Evolutionary conservation across 2,888 invertebrate species (phyloP).

Genomic region (Drosophila ustulata): DNA sequence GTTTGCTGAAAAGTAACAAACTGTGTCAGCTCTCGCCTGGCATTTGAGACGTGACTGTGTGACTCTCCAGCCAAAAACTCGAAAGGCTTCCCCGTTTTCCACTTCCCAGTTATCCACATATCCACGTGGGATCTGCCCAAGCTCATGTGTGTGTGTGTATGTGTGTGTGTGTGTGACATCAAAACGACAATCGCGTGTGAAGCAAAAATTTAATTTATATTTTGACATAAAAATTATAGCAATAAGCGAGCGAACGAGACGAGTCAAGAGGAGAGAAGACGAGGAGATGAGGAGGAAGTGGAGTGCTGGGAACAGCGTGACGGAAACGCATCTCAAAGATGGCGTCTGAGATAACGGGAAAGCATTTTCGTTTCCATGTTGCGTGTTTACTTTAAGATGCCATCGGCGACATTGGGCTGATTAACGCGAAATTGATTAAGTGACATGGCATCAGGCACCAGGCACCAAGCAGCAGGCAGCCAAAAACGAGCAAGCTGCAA

Average conservation of each 20-base stretch:
- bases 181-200: slow-evolving; percentile 82
- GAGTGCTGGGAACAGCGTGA: slow-evolving; percentile 42
- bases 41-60: slow-evolving; percentile 79
- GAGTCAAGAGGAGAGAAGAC: neutral
- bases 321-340: slow-evolving; percentile 64
- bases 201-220: slow-evolving; percentile 80
- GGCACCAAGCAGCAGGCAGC: slow-evolving; percentile 25
- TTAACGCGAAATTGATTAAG: slow-evolving; percentile 81
- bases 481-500: neutral
- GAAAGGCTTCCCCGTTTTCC: slow-evolving; percentile 40
- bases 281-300: neutral
- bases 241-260: slow-evolving; percentile 60
- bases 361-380: slow-evolving; percentile 45
- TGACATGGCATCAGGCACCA: slow-evolving; percentile 57
- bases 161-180: slow-evolving; percentile 69
- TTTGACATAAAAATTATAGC: slow-evolving; percentile 81
- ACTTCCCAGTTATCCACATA: slow-evolving; percentile 29
- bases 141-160: slow-evolving; percentile 38
- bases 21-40: slow-evolving; percentile 79
- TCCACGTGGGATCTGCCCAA: slow-evolving; percentile 10
- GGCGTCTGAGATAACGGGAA: slow-evolving; percentile 53
- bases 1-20: slow-evolving; percentile 79
- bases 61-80: slow-evolving; percentile 53
- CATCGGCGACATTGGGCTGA: slow-evolving; percentile 77
- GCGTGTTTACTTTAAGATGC: slow-evolving; percentile 77